A percentile compares a stretch with the other conserved stretches of the same genome.
These are phyloP conservation scores for Pseudotriccus pelzelni DNA, from an alignment of 2,797 vertebrate genomes.

Conservation along the genomic window DNA sequence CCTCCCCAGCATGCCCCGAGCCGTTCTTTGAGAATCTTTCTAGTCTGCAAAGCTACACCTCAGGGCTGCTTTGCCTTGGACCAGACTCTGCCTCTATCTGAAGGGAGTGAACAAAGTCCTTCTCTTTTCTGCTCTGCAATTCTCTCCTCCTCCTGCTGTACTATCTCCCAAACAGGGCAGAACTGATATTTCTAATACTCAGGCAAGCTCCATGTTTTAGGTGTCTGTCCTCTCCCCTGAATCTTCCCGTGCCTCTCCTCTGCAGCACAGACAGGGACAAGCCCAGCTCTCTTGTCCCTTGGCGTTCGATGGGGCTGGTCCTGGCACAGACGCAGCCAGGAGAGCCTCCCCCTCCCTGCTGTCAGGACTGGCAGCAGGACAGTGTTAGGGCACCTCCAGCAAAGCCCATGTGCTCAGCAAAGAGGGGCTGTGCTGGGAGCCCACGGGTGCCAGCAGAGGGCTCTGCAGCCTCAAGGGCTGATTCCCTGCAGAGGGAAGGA, in stretches of 20 bases:
- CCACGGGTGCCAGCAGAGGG: background rate
- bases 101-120: background rate
- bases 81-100: background rate
- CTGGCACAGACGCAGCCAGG: background rate
- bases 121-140: background rate
- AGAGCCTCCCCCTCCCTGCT: background rate
- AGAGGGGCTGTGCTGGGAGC: background rate
- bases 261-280: background rate
- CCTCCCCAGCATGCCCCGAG: background rate
- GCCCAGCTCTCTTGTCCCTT: background rate
- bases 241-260: background rate
- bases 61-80: background rate
- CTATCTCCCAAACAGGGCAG: background rate
- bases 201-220: background rate
- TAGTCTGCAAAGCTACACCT: background rate
- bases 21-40: background rate
- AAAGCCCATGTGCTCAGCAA: rapidly evolving
- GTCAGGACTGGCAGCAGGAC: background rate
- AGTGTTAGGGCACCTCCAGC: background rate
- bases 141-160: background rate
- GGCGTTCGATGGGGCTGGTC: rapidly evolving
- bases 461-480: background rate
- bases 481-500: background rate
- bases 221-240: background rate
- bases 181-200: background rate